A percentile compares a stretch with the other conserved stretches of the same genome.
Conservation (phyloP, 2,888 invertebrate species). For the Leptogaster cylindrica region DNA sequence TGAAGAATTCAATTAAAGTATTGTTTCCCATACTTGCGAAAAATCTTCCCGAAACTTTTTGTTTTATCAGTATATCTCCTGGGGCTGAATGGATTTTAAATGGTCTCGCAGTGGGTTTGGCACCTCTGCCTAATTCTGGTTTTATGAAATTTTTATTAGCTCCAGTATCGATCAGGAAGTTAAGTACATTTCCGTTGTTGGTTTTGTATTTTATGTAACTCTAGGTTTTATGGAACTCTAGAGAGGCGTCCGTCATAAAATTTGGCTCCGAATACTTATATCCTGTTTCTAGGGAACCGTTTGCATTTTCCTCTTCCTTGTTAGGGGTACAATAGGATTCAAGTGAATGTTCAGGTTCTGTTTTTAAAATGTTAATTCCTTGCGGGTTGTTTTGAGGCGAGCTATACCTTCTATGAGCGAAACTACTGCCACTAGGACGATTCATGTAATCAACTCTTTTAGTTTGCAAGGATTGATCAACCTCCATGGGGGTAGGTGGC, state of each 20-base stretch:
- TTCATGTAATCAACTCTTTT: conserved; percentile 27
- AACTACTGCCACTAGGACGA: not conserved
- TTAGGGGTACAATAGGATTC: not conserved
- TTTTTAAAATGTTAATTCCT: not conserved
- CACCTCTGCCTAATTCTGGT: too few relatives aligned
- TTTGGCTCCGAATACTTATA: not conserved
- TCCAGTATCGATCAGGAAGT: too few relatives aligned
- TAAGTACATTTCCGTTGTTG: conserved; percentile 23
- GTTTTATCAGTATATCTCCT: too few relatives aligned
- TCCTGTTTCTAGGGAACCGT: not conserved
- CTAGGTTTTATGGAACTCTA: too few relatives aligned
- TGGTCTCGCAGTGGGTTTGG: too few relatives aligned
- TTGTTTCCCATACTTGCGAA: conserved; percentile 39
- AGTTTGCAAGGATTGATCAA: conserved; percentile 6
- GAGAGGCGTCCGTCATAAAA: conserved; percentile 28
- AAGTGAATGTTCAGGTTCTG: not conserved
- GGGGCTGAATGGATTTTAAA: too few relatives aligned
- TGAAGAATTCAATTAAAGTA: conserved; percentile 38
- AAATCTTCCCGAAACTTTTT: conserved; percentile 38
- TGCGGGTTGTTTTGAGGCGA: not conserved
- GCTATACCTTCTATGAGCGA: not conserved
- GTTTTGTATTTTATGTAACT: conserved; percentile 9
- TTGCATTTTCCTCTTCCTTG: not conserved
- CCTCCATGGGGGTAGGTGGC: conserved; percentile 4
- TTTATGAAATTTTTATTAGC: too few relatives aligned